Evolutionary conservation across 1,140 invertebrate species (phyloP).

Genomic region (Drosophila auraria): DNA sequence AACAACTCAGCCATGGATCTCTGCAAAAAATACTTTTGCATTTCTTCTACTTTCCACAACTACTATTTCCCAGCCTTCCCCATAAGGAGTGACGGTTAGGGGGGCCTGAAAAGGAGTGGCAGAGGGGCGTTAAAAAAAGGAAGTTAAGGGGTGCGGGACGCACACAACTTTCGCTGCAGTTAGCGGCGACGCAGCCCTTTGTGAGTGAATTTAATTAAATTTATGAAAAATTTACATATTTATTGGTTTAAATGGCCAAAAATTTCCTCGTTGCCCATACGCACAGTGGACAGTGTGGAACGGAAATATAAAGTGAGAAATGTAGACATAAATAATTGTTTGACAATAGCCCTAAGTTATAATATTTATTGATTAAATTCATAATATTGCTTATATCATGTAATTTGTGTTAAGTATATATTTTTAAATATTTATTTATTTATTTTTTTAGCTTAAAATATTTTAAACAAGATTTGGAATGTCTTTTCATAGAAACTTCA

Average conservation of each 20-base stretch:
- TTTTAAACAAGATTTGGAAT: no score
- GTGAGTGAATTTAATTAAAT: conserved; percentile 82
- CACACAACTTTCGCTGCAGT: conserved; percentile 66
- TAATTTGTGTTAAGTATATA: no score
- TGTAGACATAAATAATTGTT: background rate
- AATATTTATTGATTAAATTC: no score
- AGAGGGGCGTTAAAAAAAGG: background rate
- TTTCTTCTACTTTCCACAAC: conserved; percentile 24
- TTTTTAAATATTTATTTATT: no score
- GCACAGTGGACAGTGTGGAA: conserved; percentile 3
- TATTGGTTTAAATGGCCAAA: conserved; percentile 82
- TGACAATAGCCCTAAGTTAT: no score
- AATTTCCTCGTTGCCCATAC: conserved; percentile 26
- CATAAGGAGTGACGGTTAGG: background rate
- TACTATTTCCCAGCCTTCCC: conserved; percentile 1
- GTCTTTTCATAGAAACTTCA: no score
- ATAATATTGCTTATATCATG: no score
- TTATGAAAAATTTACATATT: conserved; percentile 84
- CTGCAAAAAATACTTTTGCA: conserved; percentile 39
- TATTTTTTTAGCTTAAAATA: no score
- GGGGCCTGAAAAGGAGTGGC: background rate
- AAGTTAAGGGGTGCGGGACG: background rate
- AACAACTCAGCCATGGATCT: conserved; percentile 52
- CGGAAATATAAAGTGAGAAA: background rate
- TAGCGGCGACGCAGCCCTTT: conserved; percentile 49